Percentiles rank a stretch among this genome's conserved stretches.
phyloP scores from a whole-genome alignment of 2,113 vertebrate genomes.

The Syrmaticus mikado region DNA sequence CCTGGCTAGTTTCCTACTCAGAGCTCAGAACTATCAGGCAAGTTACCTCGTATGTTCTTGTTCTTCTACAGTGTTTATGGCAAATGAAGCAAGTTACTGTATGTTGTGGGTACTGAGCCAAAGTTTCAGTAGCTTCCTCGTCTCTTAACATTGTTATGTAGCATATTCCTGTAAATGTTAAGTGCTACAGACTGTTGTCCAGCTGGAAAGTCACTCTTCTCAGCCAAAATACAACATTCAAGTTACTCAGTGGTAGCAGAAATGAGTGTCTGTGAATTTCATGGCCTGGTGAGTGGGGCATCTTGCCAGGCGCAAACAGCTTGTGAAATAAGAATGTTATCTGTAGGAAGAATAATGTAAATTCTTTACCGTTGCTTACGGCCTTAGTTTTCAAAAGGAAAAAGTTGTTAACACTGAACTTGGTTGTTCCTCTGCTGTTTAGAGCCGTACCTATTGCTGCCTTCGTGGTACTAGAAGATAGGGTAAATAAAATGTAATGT shows the following conservation, averaged over 20 bases:
- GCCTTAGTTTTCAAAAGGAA: not conserved
- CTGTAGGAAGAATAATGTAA: not conserved
- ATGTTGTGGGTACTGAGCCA: not conserved
- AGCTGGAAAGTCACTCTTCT: not conserved
- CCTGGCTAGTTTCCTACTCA: not conserved
- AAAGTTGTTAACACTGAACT: not conserved
- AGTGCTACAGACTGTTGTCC: not conserved
- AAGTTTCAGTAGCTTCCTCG: not conserved
- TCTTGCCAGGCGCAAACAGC: not conserved
- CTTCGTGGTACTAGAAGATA: not conserved
- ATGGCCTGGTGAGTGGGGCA: not conserved
- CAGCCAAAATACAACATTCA: not conserved
- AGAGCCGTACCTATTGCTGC: not conserved
- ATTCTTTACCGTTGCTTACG: not conserved
- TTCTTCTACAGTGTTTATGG: not conserved
- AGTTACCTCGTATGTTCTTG: not conserved
- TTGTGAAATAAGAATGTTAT: not conserved
- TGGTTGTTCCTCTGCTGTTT: not conserved
- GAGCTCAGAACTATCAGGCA: not conserved
- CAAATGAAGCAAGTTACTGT: not conserved
- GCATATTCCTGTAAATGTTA: not conserved
- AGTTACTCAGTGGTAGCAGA: not conserved
- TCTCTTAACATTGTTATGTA: not conserved
- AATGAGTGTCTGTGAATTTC: conserved; percentile 1
- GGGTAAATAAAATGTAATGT: not conserved